Evolutionary conservation across 2,797 vertebrate species (phyloP), one percentile per base, ranked within the genome.

Genomic region (Streptopelia turtur): DNA sequence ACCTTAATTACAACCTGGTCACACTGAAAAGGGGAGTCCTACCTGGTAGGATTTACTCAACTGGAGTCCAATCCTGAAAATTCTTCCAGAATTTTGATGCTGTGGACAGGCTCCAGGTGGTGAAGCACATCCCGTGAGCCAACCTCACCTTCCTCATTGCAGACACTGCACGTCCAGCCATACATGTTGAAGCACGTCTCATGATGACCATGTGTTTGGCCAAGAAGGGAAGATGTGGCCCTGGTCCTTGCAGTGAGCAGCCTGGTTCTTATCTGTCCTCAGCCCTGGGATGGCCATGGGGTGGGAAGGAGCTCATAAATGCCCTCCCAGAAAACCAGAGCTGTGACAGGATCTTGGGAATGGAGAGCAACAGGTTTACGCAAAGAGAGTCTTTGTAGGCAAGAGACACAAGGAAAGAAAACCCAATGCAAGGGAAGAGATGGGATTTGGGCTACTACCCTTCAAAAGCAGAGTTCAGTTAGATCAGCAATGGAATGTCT

Each of bases 161-260:
- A 45, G 61, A 13, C 5, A 2, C 6, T 4, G 7, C 0, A 0
- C 1, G 6, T 43, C 53, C 65, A 33, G 11, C 13, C 30, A 8
- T 1, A 4, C 12, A 35, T 11, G 4, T 4, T 22, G 74, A 50
- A 35, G 30, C 20, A 31, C 0, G 0, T 18, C 37, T 68, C 55
- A 45, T 5, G 8, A 45, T 24, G 59, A 47, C 33, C 13, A 0
- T 0, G 0, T 2, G 15, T 24, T 74, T 49, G 69, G 35, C 14
- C 47, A 80, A 43, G 27, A 66, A 52, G 30, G 6, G 15, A 53
- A 59, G 17, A 47, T 0, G 0, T 3, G 27, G 6, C 8, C 22
- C 13, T 25, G 28, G 15, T 5, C 13, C 10, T n/a, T 35, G 22
- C 9, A 16, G 11, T 0, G 3, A 79, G 13, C 28, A 53, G 24